phyloP scores from a whole-genome alignment of 2,888 invertebrate genomes.

The Cerastoderma edule region DNA sequence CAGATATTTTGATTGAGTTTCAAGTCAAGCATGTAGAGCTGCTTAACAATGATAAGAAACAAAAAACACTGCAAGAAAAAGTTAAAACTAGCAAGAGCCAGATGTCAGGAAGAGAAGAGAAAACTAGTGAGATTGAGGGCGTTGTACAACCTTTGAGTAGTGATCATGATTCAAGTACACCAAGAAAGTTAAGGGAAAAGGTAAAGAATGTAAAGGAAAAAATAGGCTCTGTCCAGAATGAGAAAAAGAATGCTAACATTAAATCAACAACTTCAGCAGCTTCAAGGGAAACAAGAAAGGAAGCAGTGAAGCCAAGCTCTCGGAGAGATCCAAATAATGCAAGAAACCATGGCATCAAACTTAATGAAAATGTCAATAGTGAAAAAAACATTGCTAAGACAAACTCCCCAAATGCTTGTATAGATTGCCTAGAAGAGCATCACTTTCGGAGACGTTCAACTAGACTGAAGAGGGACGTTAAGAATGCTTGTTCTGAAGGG shows the following conservation, averaged over 20 bases:
- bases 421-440: constrained; percentile 14
- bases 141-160: neutral
- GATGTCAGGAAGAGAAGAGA: neutral
- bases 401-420: neutral
- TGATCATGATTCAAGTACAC: neutral
- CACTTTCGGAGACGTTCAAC: constrained; percentile 9
- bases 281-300: neutral
- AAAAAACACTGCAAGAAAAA: neutral
- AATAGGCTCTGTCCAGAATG: neutral
- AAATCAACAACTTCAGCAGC: neutral
- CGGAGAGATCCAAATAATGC: neutral
- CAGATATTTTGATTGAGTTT: constrained; percentile 6
- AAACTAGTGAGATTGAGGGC: neutral
- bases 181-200: neutral
- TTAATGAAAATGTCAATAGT: too few relatives aligned
- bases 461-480: too few relatives aligned
- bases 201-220: neutral
- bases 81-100: neutral
- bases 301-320: neutral
- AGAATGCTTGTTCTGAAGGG: too few relatives aligned
- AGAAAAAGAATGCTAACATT: neutral
- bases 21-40: constrained; percentile 1
- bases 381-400: too few relatives aligned
- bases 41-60: neutral
- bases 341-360: neutral